phyloP scores from a whole-genome alignment of 2,888 invertebrate species.

The Melangyna quadrimaculata region DNA sequence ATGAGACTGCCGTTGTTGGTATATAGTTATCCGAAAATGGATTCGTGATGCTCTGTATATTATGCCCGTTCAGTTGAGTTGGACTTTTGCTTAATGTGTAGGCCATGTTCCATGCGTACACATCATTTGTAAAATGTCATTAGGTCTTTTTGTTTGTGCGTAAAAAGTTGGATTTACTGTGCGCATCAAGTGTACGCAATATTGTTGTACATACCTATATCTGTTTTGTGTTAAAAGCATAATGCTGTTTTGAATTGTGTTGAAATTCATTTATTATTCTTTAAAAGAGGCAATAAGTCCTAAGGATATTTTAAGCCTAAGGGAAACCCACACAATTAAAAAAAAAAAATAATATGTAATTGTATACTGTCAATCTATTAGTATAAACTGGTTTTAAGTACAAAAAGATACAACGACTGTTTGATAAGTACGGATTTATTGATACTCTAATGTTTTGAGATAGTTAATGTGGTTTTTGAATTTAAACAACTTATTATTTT shows the following conservation, averaged over 20 bases:
- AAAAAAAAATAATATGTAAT: background rate
- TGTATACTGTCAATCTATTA: too few relatives aligned
- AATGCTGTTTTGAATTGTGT: slow-evolving; percentile 46
- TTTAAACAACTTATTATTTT: too few relatives aligned
- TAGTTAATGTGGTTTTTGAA: too few relatives aligned
- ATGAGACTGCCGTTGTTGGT: background rate
- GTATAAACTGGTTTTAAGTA: too few relatives aligned
- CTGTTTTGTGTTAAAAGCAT: slow-evolving; percentile 50
- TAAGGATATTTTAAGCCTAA: background rate
- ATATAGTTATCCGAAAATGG: background rate
- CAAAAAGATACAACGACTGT: too few relatives aligned
- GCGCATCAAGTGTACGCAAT: slow-evolving; percentile 35
- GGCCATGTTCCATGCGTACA: slow-evolving; percentile 34
- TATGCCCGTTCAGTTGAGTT: background rate
- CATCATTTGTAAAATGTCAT: slow-evolving; percentile 63
- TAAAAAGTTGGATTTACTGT: background rate
- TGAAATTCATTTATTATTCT: slow-evolving; percentile 25
- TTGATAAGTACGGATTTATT: too few relatives aligned
- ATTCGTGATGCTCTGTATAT: background rate
- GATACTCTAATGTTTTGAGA: too few relatives aligned
- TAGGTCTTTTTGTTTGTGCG: slow-evolving; percentile 8
- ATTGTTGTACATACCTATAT: background rate
- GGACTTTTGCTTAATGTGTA: slow-evolving; percentile 30
- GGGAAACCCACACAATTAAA: background rate
- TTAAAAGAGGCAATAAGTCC: background rate